These are phyloP conservation scores for Cancer borealis DNA, from an alignment of 2,888 invertebrate genomes.

Conservation along the genomic window DNA sequence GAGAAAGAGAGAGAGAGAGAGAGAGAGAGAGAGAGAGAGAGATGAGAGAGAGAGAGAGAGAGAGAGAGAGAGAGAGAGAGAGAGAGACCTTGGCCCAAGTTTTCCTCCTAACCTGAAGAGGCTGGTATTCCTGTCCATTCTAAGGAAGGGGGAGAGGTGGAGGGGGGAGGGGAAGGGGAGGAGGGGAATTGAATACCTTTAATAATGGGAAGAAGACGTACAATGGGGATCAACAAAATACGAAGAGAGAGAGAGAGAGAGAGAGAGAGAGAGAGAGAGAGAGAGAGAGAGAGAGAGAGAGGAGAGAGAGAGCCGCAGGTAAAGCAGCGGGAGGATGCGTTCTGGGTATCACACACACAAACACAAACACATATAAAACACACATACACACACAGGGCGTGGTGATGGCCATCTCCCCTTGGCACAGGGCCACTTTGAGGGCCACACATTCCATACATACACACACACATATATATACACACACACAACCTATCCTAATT, in stretches of 20 bases:
- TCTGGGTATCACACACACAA: not conserved
- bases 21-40: slow-evolving; percentile 20
- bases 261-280: slow-evolving; percentile 51
- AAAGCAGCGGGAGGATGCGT: not conserved
- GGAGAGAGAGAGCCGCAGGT: not conserved
- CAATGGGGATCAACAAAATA: not conserved
- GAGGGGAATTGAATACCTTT: not conserved
- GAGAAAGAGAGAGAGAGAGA: not conserved
- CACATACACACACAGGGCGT: slow-evolving; percentile 25
- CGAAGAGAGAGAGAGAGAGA: slow-evolving; percentile 30
- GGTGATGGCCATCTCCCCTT: not conserved
- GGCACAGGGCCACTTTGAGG: not conserved
- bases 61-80: too few relatives aligned
- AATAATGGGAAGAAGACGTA: too few relatives aligned
- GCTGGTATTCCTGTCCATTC: too few relatives aligned
- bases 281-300: slow-evolving; percentile 53
- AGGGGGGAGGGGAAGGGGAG: too few relatives aligned
- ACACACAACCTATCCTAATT: not conserved
- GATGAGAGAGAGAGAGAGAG: not conserved
- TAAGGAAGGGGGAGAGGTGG: too few relatives aligned
- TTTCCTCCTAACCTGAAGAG: too few relatives aligned
- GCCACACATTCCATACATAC: not conserved
- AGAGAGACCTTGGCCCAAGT: too few relatives aligned
- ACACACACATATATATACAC: not conserved
- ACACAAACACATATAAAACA: slow-evolving; percentile 17